These are phyloP conservation scores for Porites rus DNA, from an alignment of 92 coral and sea anemone species.

Conservation along the genomic window DNA sequence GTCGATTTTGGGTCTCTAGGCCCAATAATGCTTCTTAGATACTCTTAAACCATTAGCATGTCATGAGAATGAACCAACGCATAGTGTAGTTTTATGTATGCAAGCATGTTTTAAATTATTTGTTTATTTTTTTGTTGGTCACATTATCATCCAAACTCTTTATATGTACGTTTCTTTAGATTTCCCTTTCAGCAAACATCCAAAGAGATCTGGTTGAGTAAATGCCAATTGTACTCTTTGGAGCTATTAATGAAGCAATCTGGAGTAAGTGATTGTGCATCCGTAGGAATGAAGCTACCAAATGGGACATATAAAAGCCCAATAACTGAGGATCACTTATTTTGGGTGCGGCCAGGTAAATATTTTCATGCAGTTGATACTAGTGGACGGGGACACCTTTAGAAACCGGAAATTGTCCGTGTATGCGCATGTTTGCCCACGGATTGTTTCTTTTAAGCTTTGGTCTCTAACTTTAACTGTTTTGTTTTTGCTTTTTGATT, in stretches of 20 bases:
- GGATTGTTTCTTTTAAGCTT: too few relatives aligned
- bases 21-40: too few relatives aligned
- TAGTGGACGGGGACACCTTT: not conserved
- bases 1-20: too few relatives aligned
- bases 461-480: too few relatives aligned
- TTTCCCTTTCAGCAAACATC: constrained; percentile 55
- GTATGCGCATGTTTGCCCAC: not conserved
- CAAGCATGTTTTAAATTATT: not conserved
- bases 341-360: constrained; percentile 83
- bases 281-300: constrained; percentile 83
- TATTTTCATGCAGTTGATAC: not conserved
- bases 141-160: too few relatives aligned
- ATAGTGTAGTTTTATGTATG: too few relatives aligned
- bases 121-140: not conserved
- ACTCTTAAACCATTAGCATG: too few relatives aligned
- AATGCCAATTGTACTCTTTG: constrained; percentile 64
- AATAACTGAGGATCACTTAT: constrained; percentile 44
- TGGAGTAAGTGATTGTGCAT: constrained; percentile 50
- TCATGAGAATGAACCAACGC: too few relatives aligned
- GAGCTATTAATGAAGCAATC: constrained; percentile 71
- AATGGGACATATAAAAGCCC: constrained; percentile 83
- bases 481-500: too few relatives aligned
- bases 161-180: constrained; percentile 10
- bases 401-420: not conserved
- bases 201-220: constrained; percentile 59